These are phyloP conservation scores for Frankliniella fusca DNA, from an alignment of 2,888 invertebrate genomes.

Conservation along the genomic window DNA sequence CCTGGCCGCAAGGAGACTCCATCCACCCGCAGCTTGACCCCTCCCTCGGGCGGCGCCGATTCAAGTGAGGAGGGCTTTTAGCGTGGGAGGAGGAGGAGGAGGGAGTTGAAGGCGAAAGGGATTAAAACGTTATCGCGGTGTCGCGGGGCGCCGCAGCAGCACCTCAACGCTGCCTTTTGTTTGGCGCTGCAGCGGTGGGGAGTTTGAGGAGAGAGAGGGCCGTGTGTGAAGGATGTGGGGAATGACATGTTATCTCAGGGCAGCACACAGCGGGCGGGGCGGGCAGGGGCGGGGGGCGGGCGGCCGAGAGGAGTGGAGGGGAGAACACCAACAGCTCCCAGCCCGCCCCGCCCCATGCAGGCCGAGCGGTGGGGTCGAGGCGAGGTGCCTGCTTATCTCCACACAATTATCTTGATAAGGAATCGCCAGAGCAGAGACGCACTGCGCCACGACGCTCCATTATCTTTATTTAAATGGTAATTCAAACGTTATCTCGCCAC, in stretches of 20 bases:
- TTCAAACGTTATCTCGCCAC: not conserved
- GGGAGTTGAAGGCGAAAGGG: not conserved
- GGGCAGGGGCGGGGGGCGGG: not conserved
- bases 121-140: not conserved
- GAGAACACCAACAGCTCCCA: not conserved
- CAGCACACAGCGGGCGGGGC: not conserved
- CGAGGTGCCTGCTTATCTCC: constrained; percentile 1
- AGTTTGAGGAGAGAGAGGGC: too few relatives aligned
- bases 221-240: not conserved
- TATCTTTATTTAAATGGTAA: constrained; percentile 27
- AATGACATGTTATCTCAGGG: not conserved
- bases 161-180: not conserved
- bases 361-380: not conserved
- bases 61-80: not conserved
- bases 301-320: not conserved
- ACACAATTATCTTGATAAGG: constrained; percentile 25
- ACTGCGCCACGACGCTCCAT: constrained; percentile 18
- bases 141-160: not conserved
- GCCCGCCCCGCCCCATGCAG: not conserved
- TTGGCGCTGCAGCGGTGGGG: not conserved
- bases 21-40: too few relatives aligned
- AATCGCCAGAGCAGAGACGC: constrained; percentile 15
- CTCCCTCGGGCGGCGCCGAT: too few relatives aligned
- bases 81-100: not conserved
- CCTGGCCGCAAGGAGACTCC: too few relatives aligned